Base-by-base conservation (phyloP, 2,888 invertebrate genomes). In the Chelonus formosanus region DNA sequence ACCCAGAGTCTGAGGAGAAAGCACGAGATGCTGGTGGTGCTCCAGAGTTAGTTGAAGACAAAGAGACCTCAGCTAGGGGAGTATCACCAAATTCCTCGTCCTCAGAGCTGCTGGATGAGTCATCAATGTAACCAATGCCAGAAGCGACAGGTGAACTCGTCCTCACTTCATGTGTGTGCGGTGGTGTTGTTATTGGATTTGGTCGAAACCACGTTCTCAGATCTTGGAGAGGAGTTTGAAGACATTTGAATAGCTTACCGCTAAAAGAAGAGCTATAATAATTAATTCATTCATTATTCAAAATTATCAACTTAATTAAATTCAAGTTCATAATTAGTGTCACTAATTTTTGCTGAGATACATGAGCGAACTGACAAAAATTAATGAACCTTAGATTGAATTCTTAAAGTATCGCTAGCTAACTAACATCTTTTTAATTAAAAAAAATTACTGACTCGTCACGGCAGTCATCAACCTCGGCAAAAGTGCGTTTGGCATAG, bases 151-250 rank as follows among this genome's bases (percentile, higher is more conserved):
- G 80, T 43, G 83, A 84, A 48, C 77, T 80, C 45, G 83, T 81
- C 69, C 83, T 75, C 55, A 80, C 63, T 7, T 77, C 74, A 6
- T 74, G 73, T 60, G 74, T 71, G 7, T 74, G 71, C 54, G 76
- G 65, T 20, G 76, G 67, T 3, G 74, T 66, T 4, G 74, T 65
- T 48, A 75, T 67, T 48, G 75, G 74, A 53, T 68, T 74, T 3
- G 88, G 87, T 74, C 87, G 85, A 63, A 89, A 84, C 86, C 88
- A 87, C 71, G 88, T 87, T 65, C 87, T 83, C 79, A 89, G 80
- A 76, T 89, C 86, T 75, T 87, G 83, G 72, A 89, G 82, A 60
- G 88, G 88, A 8, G 87, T 86, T 83, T 88, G 88, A 73, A 89
- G 85, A 80, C 89, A 88, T 68, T 88, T 87, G 78, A 89, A 86